Evolutionary conservation across 1,140 invertebrate species (phyloP), one percentile per base, ranked within the genome.

Genomic region (Drosophila eugracilis): DNA sequence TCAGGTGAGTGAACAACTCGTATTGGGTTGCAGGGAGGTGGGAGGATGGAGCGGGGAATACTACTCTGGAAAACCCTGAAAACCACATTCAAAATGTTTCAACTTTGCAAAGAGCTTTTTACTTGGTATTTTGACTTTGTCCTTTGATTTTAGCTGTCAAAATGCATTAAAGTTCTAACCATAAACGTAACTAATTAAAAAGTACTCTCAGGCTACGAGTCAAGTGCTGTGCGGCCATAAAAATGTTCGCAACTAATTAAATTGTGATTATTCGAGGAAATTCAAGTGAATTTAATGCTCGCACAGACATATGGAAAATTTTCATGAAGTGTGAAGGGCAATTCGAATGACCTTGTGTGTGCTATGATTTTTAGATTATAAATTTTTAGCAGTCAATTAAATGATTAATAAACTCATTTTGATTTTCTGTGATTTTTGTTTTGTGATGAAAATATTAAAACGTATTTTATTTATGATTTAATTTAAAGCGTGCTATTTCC

Each of bases 121-220:
- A 14, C 24, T 24, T 24, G 21, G 1, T 14, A 14, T 21, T 21
- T 28, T 42, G 45, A 24, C 36, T 52, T 52, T 52, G 34, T 50
- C 22, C 34, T 52, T 53, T 72, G 55, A 62, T 60, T 62, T 32
- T 10, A 26, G 34, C 67, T 72, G 67, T 44, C 69, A 52, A 36
- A 72, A 37, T 72, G 69, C 69, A 71, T 59, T 71, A 72, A 42
- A 59, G 14, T 37, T 39, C 24, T 36, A 66, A 34, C 34, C 67
- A 73, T 62, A 62, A 63, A 47, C 32, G 19, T 34, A 73, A 73
- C 70, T 73, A 73, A 73, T 73, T 73, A 73, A 73, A 73, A 73
- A 73, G 70, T 62, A 48, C 14, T 60, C 24, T 6, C 45, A 24
- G 67, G 39, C 9, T 39, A 10, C 41, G 32, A 65, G 24, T 30